Percentiles rank a stretch among this genome's conserved stretches.
These are phyloP conservation scores for Patiria miniata DNA, from an alignment of 35 echinoderm and acorn worm species.

Conservation along the genomic window DNA sequence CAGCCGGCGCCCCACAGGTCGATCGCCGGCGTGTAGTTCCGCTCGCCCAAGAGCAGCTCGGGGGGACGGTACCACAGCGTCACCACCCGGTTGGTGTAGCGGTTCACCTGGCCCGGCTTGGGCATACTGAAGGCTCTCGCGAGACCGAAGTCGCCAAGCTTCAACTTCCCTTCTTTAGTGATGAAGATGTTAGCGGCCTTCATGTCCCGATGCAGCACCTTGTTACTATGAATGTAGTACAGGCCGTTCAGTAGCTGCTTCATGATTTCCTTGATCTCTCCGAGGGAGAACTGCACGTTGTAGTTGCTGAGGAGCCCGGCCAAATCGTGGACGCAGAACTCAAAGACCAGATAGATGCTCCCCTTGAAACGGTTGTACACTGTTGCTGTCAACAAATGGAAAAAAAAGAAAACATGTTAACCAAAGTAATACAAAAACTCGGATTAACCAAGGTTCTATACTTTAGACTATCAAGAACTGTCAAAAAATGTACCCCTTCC, in stretches of 20 bases:
- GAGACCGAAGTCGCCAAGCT: slow-evolving; percentile 90
- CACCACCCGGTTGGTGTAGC: slow-evolving; percentile 91
- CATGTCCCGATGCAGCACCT: slow-evolving; percentile 93
- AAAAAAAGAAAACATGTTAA: background rate
- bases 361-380: slow-evolving; percentile 87
- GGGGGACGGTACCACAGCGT: slow-evolving; percentile 98
- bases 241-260: slow-evolving; percentile 84
- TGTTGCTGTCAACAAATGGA: slow-evolving; percentile 65
- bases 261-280: slow-evolving; percentile 92
- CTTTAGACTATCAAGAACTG: too few relatives aligned
- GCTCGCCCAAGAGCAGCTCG: slow-evolving; percentile 89
- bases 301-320: slow-evolving; percentile 89
- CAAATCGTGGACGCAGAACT: slow-evolving; percentile 98
- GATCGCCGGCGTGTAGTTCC: slow-evolving; percentile 88
- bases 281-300: slow-evolving; percentile 92
- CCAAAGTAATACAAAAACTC: background rate
- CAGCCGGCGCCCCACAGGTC: slow-evolving; percentile 96
- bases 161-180: slow-evolving; percentile 82
- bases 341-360: slow-evolving; percentile 97
- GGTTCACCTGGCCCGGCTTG: slow-evolving; percentile 64
- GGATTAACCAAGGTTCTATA: background rate
- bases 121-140: slow-evolving; percentile 90
- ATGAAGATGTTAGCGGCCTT: slow-evolving; percentile 97
- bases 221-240: slow-evolving; percentile 89
- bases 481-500: too few relatives aligned